Evolutionary conservation across 2,113 vertebrate species (phyloP), one percentile per base, ranked within the genome.

Genomic region (Nymphicus hollandicus): DNA sequence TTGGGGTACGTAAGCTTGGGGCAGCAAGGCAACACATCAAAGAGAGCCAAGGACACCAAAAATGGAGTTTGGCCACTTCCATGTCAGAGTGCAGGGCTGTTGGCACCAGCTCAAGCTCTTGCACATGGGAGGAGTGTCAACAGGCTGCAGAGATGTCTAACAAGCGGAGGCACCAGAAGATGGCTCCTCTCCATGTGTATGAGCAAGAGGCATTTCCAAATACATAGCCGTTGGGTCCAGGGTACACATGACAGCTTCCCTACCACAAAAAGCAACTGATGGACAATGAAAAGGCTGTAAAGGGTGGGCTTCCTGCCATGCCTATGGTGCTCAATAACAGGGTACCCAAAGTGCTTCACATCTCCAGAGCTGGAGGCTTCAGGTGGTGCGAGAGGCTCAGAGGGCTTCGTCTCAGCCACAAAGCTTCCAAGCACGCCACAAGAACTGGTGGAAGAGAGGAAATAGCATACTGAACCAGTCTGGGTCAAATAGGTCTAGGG

Each of bases 71-170:
- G 84, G 89, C 74, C 87, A 49, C 72, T 88, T 91, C 80, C 61
- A 25, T 76, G 93, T 93, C 93, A 95, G 61, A 93, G 93, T 69
- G 86, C 92, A 94, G 61, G 35, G 73, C 76, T 90, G 72, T 44
- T 95, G 90, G 90, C 85, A 88, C 43, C 55, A 78, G 64, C 76
- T 88, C 76, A 72, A 88, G 33, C 76, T 47, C 50, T 71, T 15
- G 35, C n/a, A 52, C 1, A 1, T 0, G 3, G 77, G 43, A 66
- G 25, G 35, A 94, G 58, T 1, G 0, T 81, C 68, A 49, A 28
- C 27, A 85, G 71, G 28, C 89, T 66, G 90, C 35, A 31, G 64
- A 33, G 50, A 74, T 27, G 15, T 69, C 43, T 69, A 43, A 15
- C 0, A 0, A 83, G 78, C 43, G 41, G 27, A 89, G 68, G n/a